These are phyloP conservation scores for Yponomeuta evonymella DNA, from an alignment of 2,888 invertebrate species.

Conservation along the genomic window DNA sequence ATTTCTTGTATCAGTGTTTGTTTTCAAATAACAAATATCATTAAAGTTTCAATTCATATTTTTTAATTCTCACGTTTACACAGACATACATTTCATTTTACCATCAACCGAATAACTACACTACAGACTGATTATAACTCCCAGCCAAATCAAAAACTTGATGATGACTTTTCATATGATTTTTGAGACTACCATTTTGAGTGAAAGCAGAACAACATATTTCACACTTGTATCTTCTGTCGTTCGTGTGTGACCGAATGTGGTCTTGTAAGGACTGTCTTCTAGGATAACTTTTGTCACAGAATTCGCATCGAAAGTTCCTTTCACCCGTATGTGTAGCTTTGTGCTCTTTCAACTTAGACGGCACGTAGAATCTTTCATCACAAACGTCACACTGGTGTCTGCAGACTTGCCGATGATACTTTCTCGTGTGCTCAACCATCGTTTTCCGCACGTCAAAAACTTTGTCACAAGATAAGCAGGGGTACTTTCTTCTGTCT, in stretches of 20 bases:
- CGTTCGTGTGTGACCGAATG: slow-evolving; percentile 37
- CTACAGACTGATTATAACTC: slow-evolving; percentile 18
- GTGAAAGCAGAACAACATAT: slow-evolving; percentile 72
- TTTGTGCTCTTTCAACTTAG: slow-evolving; percentile 59
- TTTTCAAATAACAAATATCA: too few relatives aligned
- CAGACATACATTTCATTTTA: slow-evolving; percentile 1
- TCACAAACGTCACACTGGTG: slow-evolving; percentile 74
- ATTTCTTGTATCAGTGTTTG: too few relatives aligned
- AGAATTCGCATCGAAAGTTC: slow-evolving; percentile 57
- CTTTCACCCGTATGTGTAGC: slow-evolving; percentile 64
- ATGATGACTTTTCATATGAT: slow-evolving; percentile 75
- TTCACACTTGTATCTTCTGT: slow-evolving; percentile 72
- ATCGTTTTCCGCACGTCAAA: slow-evolving; percentile 62
- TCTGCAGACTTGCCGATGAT: slow-evolving; percentile 34
- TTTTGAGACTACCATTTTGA: slow-evolving; percentile 73
- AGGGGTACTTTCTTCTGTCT: slow-evolving; percentile 49
- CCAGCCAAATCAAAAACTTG: slow-evolving; percentile 45
- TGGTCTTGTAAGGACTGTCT: slow-evolving; percentile 14
- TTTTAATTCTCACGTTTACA: too few relatives aligned
- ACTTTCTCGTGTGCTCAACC: slow-evolving; percentile 49
- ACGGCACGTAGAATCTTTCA: slow-evolving; percentile 67
- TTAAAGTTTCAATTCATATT: too few relatives aligned
- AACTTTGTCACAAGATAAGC: slow-evolving; percentile 50
- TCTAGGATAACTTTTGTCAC: slow-evolving; percentile 58
- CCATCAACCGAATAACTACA: slow-evolving; percentile 28